These are phyloP conservation scores for Campaea margaritaria DNA, from an alignment of 2,888 invertebrate species.

Conservation along the genomic window DNA sequence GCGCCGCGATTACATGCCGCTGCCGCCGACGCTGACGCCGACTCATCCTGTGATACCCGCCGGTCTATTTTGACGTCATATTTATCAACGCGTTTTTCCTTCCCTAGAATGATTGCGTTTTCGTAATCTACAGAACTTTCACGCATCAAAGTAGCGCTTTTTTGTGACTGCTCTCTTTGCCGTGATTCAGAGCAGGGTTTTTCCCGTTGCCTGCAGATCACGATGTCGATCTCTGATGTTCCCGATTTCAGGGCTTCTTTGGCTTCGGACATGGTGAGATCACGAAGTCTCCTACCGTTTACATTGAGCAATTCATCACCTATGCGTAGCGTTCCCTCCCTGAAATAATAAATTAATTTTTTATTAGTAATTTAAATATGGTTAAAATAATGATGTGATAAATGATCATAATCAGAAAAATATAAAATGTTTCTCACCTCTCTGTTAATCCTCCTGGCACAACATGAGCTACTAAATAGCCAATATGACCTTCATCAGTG, in stretches of 20 bases:
- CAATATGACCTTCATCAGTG: constrained; percentile 85
- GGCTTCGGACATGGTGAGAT: constrained; percentile 87
- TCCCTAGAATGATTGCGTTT: constrained; percentile 84
- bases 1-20: constrained; percentile 72
- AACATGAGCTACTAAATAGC: constrained; percentile 89
- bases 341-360: constrained; percentile 56
- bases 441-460: constrained; percentile 89
- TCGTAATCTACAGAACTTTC: constrained; percentile 91
- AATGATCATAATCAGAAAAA: not conserved
- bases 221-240: constrained; percentile 87
- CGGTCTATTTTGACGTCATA: constrained; percentile 89
- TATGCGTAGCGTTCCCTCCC: constrained; percentile 87
- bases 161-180: constrained; percentile 60
- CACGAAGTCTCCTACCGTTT: constrained; percentile 88
- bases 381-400: not conserved
- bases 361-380: too few species aligned
- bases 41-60: constrained; percentile 84
- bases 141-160: constrained; percentile 74
- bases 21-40: constrained; percentile 48
- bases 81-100: constrained; percentile 77
- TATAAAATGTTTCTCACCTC: constrained; percentile 75
- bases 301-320: constrained; percentile 91
- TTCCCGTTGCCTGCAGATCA: constrained; percentile 84
- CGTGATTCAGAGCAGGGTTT: constrained; percentile 54
- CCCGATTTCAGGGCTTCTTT: constrained; percentile 87